Base-by-base conservation (phyloP, 2,113 vertebrate species). In the Calidris pugnax region DNA sequence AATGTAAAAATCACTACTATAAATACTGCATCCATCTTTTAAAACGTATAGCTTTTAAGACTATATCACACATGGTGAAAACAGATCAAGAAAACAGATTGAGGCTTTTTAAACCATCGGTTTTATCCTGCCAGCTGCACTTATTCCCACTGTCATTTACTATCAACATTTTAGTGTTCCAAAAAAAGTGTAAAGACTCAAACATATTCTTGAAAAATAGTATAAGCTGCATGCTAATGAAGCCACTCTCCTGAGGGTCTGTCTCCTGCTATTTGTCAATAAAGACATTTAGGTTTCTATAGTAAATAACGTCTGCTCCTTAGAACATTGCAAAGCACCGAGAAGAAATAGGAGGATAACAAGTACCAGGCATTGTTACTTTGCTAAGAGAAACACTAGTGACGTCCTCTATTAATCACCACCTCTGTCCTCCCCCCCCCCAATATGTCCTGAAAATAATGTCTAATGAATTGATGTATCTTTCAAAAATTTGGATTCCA, bases 41-140 rank as follows among this genome's bases (percentile, higher is more conserved):
- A 89, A 92, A 95, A 92, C 59, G 41, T 92, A 95, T 95, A 73
- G 77, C 74, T 95, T 89, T 90, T 79, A 92, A 92, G 84, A 57
- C 69, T 93, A 48, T 69, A 92, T 90, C 92, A 76, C 80, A 85
- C 66, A 79, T 94, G 74, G 81, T 91, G 71, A 93, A 95, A 95
- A 95, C 90, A 93, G 96, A 95, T 91, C 96, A 95, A 50, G 86
- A 90, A 97, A 97, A 97, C 97, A 95, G 94, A 97, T 95, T 95
- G 94, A 91, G 75, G 87, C 77, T 95, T 95, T 96, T 95, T 93
- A 96, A 96, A 95, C 71, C 88, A 91, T 95, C 7, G 14, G 74
- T 91, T 97, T 95, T 94, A 95, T 89, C 59, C 89, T 95, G 95
- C 91, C 93, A 95, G 87, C 73, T 94, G 87, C 91, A 93, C 74